Conservation (phyloP, 64 coral and sea anemone species). For the Dendrophyllia cribrosa region DNA sequence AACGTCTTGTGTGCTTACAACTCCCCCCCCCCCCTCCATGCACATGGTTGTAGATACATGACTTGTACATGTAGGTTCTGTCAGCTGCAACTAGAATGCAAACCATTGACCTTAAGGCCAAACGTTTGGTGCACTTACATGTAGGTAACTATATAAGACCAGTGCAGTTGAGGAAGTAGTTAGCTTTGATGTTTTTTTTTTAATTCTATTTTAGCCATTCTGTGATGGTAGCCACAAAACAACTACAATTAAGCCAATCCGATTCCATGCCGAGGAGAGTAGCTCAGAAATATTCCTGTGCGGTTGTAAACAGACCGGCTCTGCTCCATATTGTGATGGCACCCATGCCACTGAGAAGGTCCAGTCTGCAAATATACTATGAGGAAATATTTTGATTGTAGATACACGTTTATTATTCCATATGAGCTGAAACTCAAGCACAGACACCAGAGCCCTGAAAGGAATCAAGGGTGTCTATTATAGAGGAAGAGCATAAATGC, state of each 20-base stretch:
- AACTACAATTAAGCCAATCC: constrained; percentile 68
- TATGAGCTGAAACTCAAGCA: too few relatives aligned
- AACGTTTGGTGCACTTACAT: background rate
- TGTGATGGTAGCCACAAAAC: constrained; percentile 99
- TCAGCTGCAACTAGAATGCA: too few relatives aligned
- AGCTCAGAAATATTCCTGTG: constrained; percentile 82
- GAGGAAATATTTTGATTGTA: background rate
- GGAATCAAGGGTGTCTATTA: too few relatives aligned
- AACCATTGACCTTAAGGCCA: too few relatives aligned
- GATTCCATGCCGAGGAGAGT: constrained; percentile 73
- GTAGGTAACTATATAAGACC: too few relatives aligned
- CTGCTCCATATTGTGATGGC: constrained; percentile 92
- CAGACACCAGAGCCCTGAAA: too few relatives aligned
- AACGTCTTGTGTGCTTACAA: too few relatives aligned
- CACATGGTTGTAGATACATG: too few relatives aligned
- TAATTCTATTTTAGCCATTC: constrained; percentile 79
- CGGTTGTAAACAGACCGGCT: constrained; percentile 91
- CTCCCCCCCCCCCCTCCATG: too few relatives aligned
- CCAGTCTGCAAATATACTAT: constrained; percentile 65
- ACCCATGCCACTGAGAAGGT: constrained; percentile 83
- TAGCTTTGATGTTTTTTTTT: background rate
- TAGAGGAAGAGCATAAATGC: too few relatives aligned
- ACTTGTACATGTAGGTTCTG: too few relatives aligned
- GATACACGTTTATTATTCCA: background rate
- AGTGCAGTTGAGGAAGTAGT: background rate